A percentile compares a stretch with the other conserved stretches of the same genome.
Evolutionary conservation across 2,888 invertebrate species (phyloP).

Genomic region (Drosophila imparisetae): DNA sequence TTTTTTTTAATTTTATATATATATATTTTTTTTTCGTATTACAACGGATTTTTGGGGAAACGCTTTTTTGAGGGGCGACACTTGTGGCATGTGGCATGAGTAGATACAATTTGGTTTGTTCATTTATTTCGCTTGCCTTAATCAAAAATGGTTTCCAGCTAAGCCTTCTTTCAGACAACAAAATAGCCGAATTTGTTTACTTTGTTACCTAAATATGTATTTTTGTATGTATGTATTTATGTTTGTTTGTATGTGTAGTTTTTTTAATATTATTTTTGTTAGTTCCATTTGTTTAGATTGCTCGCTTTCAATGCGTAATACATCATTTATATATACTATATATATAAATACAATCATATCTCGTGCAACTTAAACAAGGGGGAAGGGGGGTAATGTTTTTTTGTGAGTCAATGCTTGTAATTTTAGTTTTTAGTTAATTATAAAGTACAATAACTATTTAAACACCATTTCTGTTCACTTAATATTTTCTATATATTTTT

Average conservation of each 20-base stretch:
- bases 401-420: conserved; percentile 37
- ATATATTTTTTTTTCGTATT: conserved; percentile 23
- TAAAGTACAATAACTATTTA: conserved; percentile 73
- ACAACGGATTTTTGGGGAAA: conserved; percentile 32
- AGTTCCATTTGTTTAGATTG: conserved; percentile 56
- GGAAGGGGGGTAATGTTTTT: background rate
- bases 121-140: conserved; percentile 43
- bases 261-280: conserved; percentile 20
- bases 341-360: conserved; percentile 77
- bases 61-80: conserved; percentile 38
- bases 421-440: conserved; percentile 57
- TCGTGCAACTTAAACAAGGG: conserved; percentile 73
- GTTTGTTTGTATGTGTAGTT: conserved; percentile 27
- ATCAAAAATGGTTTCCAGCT: conserved; percentile 28
- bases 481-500: conserved; percentile 22
- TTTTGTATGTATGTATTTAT: conserved; percentile 21
- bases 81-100: conserved; percentile 41
- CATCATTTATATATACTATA: conserved; percentile 71
- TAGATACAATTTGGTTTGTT: conserved; percentile 51
- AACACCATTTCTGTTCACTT: conserved; percentile 49
- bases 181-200: conserved; percentile 26
- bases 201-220: conserved; percentile 44
- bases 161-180: conserved; percentile 9
- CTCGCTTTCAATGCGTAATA: conserved; percentile 73
- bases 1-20: conserved; percentile 3